phyloP scores from a whole-genome alignment of 2,797 vertebrate species.

The Centropyge bicolor region DNA sequence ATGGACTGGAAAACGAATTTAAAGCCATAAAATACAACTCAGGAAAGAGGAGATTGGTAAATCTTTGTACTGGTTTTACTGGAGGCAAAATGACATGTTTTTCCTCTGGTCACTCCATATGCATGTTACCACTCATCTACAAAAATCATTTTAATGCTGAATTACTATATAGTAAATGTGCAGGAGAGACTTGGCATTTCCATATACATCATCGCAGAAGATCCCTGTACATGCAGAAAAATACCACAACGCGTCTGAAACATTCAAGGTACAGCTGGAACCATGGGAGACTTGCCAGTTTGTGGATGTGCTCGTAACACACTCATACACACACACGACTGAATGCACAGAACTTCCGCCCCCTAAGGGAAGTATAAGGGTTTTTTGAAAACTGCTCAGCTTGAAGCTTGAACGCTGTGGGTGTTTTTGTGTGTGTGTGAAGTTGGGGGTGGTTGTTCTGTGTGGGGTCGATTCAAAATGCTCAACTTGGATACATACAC shows the following conservation, averaged over 20 bases:
- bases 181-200: constrained; percentile 48
- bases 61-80: neutral
- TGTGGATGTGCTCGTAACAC: constrained; percentile 13
- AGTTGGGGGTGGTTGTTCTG: neutral
- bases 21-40: neutral
- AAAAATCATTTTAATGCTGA: constrained; percentile 38
- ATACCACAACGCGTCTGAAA: constrained; percentile 58
- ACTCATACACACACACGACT: neutral
- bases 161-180: constrained; percentile 51
- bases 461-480: constrained; percentile 71
- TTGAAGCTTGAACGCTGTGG: constrained; percentile 41
- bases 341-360: constrained; percentile 37
- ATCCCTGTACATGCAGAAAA: constrained; percentile 15
- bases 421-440: neutral
- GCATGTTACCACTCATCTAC: constrained; percentile 9
- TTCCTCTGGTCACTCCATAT: constrained; percentile 9
- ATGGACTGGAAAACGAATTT: neutral
- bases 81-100: neutral
- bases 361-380: constrained; percentile 53
- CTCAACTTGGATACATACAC: constrained; percentile 57
- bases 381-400: constrained; percentile 59
- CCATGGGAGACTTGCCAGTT: constrained; percentile 54
- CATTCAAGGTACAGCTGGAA: constrained; percentile 69
- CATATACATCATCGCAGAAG: constrained; percentile 27
- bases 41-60: neutral